Evolutionary conservation across 2,888 invertebrate species (phyloP).

Genomic region (Ashinkailepas kermadecensis): DNA sequence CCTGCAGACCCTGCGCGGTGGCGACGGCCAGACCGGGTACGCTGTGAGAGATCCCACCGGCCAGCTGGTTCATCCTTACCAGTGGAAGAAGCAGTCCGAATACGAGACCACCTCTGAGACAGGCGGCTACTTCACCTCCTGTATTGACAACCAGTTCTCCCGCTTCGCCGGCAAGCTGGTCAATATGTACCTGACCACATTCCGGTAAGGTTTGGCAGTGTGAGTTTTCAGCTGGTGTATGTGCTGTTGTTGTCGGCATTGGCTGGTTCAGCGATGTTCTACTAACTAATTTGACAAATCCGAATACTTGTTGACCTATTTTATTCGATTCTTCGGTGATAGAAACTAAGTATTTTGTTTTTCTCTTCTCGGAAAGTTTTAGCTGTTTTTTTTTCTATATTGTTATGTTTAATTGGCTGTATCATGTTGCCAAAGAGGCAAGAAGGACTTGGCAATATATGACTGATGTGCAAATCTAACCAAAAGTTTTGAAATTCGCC

Average conservation of each 20-base stretch:
- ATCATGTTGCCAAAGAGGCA: too few species aligned
- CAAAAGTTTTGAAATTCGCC: too few species aligned
- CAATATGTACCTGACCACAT: slow-evolving; percentile 82
- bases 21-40: slow-evolving; percentile 89
- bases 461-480: too few species aligned
- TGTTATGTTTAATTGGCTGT: too few species aligned
- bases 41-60: slow-evolving; percentile 79
- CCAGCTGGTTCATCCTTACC: slow-evolving; percentile 77
- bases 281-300: too few species aligned
- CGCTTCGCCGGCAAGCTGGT: slow-evolving; percentile 82
- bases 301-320: too few species aligned
- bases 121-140: slow-evolving; percentile 82
- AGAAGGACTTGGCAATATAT: too few species aligned
- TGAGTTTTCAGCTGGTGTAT: background rate
- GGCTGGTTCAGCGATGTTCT: too few species aligned
- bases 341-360: too few species aligned
- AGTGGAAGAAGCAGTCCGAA: slow-evolving; percentile 81
- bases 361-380: too few species aligned
- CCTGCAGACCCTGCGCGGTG: slow-evolving; percentile 74
- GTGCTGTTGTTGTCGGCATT: slow-evolving; percentile 28
- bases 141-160: slow-evolving; percentile 88
- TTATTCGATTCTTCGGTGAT: too few species aligned
- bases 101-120: slow-evolving; percentile 73
- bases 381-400: too few species aligned
- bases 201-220: slow-evolving; percentile 46